A percentile compares a stretch with the other conserved stretches of the same genome.
These are phyloP conservation scores for Paramormyrops kingsleyae DNA, from an alignment of 2,113 vertebrate genomes.

Conservation along the genomic window DNA sequence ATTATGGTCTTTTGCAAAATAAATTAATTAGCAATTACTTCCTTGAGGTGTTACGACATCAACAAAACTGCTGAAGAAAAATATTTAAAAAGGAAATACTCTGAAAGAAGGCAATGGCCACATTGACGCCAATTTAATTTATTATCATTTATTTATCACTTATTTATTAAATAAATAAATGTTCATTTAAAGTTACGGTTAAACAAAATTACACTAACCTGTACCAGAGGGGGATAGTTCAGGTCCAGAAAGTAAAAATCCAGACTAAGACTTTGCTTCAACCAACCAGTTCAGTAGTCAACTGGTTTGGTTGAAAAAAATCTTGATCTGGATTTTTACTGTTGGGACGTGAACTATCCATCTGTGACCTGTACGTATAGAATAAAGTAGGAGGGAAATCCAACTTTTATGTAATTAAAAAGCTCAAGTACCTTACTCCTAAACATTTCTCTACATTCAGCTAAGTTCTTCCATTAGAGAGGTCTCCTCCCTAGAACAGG, in stretches of 20 bases:
- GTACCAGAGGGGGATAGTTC: not conserved
- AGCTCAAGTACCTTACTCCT: not conserved
- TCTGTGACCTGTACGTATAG: not conserved
- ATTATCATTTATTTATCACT: not conserved
- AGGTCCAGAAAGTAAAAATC: not conserved
- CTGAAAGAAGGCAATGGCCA: not conserved
- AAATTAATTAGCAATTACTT: not conserved
- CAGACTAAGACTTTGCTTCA: not conserved
- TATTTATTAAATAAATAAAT: not conserved
- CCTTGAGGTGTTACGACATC: not conserved
- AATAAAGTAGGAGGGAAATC: not conserved
- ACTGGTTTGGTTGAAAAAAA: no score
- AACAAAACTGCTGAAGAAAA: not conserved
- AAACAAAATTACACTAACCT: not conserved
- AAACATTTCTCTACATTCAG: not conserved
- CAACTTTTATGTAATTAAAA: not conserved
- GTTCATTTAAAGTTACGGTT: not conserved
- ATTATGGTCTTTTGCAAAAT: not conserved
- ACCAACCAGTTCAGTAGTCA: no score
- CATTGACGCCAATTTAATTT: not conserved
- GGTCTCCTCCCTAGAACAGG: not conserved
- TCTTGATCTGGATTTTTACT: no score
- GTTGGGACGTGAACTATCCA: not conserved
- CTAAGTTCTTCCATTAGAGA: not conserved
- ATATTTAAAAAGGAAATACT: not conserved